A percentile compares a stretch with the other conserved stretches of the same genome.
phyloP scores from a whole-genome alignment of 64 coral and sea anemone species.

The Astreopora myriophthalma region DNA sequence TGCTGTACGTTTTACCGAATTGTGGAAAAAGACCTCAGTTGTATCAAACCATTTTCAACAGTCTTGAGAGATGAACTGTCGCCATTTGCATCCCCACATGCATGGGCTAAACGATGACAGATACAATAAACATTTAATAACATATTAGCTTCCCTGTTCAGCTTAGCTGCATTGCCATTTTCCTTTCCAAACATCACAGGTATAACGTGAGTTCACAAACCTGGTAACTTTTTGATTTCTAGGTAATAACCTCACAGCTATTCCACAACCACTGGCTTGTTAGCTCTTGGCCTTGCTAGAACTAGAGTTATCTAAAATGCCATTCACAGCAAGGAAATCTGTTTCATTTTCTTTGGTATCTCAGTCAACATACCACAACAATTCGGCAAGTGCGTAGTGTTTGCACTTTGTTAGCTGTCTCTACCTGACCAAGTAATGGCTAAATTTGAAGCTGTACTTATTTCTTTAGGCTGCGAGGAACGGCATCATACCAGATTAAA shows the following conservation, averaged over 20 bases:
- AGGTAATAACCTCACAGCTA: background rate
- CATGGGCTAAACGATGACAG: conserved; percentile 12
- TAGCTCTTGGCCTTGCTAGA: background rate
- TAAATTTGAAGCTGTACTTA: too few species aligned
- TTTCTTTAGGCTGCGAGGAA: conserved; percentile 1
- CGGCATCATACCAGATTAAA: background rate
- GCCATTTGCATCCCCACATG: background rate
- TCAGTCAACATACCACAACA: too few species aligned
- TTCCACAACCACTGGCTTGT: background rate
- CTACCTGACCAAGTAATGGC: too few species aligned
- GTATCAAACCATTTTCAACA: background rate
- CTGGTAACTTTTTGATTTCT: background rate
- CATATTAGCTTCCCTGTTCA: background rate
- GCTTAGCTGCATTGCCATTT: background rate
- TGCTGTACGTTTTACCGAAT: conserved; percentile 5
- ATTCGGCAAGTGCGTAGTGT: background rate
- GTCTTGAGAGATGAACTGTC: background rate
- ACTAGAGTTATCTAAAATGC: background rate
- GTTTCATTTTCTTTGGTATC: too few species aligned
- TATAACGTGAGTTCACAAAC: background rate
- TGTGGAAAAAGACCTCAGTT: conserved; percentile 49
- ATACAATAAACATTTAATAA: conserved; percentile 19
- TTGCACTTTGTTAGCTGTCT: too few species aligned
- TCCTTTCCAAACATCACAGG: conserved; percentile 17
- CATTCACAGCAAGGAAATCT: conserved; percentile 20